A percentile compares a stretch with the other conserved stretches of the same genome.
Evolutionary conservation across 1,140 invertebrate species (phyloP).

Genomic region (Andrena cerasifolii): DNA sequence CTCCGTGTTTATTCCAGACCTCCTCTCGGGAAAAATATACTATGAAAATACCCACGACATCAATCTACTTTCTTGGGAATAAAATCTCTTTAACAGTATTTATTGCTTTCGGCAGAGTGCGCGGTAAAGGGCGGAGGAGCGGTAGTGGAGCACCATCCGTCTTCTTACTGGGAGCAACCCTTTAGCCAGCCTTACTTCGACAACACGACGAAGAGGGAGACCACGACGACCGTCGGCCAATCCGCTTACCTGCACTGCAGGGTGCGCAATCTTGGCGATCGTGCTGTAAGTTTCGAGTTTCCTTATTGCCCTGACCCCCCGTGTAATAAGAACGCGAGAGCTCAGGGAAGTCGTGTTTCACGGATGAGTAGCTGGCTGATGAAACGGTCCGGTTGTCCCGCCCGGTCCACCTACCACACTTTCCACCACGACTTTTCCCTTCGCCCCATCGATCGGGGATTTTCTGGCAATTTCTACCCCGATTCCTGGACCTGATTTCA

Average conservation of each 20-base stretch:
- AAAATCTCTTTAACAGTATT: conserved; percentile 47
- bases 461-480: conserved; percentile 22
- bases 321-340: conserved; percentile 52
- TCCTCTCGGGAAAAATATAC: background rate
- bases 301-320: conserved; percentile 42
- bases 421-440: conserved; percentile 5
- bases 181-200: conserved; percentile 95
- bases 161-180: conserved; percentile 86
- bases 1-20: too few species aligned
- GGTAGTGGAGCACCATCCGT: conserved; percentile 76
- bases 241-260: conserved; percentile 92
- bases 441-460: conserved; percentile 25
- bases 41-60: background rate
- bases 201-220: conserved; percentile 91
- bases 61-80: background rate
- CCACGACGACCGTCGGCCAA: conserved; percentile 93
- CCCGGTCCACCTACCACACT: background rate
- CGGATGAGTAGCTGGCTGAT: conserved; percentile 23
- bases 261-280: conserved; percentile 92
- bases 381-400: conserved; percentile 12
- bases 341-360: conserved; percentile 33
- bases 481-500: conserved; percentile 21
- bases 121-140: conserved; percentile 70
- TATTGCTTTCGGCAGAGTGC: conserved; percentile 71
- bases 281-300: conserved; percentile 88